phyloP scores from a whole-genome alignment of 2,797 vertebrate genomes.

The Carcharodon carcharias region DNA sequence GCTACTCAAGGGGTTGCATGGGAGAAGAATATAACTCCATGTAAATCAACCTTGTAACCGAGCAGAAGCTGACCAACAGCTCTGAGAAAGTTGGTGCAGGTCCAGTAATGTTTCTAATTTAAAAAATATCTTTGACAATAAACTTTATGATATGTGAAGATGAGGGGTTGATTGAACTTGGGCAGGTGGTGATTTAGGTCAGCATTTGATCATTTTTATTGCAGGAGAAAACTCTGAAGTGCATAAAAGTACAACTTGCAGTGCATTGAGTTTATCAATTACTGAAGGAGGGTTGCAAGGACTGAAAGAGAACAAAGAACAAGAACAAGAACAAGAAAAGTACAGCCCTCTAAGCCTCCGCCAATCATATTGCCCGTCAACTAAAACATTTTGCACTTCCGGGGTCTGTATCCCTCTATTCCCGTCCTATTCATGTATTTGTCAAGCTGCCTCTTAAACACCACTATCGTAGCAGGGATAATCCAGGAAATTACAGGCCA shows the following conservation, averaged over 20 bases:
- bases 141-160: neutral
- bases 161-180: neutral
- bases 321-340: no score
- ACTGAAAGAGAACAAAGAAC: neutral
- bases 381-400: no score
- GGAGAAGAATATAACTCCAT: neutral
- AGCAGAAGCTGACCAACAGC: neutral
- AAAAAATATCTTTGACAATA: neutral
- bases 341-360: no score
- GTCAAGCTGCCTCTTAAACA: no score
- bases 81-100: neutral
- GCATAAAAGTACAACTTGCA: neutral
- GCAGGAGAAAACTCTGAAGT: neutral
- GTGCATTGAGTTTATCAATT: neutral
- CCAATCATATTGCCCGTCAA: no score
- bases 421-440: no score
- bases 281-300: neutral
- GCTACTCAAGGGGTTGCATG: neutral
- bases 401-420: no score
- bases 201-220: neutral
- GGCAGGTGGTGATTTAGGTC: neutral
- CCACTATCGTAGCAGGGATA: no score
- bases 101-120: neutral
- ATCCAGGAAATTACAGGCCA: no score
- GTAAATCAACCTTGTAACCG: no score